Percentiles rank a stretch among this genome's conserved stretches.
These are phyloP conservation scores for Enteromius treurensis DNA, from an alignment of 2,797 vertebrate genomes.

Conservation along the genomic window DNA sequence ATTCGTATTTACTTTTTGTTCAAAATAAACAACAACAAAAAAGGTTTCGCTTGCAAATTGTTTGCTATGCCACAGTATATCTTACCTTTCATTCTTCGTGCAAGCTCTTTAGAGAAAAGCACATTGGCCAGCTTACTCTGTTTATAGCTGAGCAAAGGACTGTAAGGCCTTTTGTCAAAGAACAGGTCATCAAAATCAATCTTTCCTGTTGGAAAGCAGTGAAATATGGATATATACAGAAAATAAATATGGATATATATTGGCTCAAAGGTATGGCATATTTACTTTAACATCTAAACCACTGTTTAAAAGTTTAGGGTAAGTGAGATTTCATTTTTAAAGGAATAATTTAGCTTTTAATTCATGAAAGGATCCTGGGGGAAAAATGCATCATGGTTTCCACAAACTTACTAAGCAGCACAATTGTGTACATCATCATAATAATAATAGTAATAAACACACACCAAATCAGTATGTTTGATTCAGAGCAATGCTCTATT, in stretches of 20 bases:
- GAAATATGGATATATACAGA: background rate
- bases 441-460: background rate
- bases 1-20: background rate
- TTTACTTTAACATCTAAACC: background rate
- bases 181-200: conserved; percentile 76
- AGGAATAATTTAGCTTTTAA: background rate
- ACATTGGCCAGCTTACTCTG: conserved; percentile 81
- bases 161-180: conserved; percentile 70
- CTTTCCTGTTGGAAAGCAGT: conserved; percentile 65
- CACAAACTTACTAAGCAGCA: background rate
- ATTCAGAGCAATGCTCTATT: background rate
- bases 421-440: background rate
- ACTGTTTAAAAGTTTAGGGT: background rate
- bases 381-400: background rate
- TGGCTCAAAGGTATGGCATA: too few relatives aligned
- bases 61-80: background rate
- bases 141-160: conserved; percentile 71
- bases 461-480: background rate
- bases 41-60: background rate
- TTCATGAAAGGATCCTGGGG: background rate
- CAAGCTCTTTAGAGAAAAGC: conserved; percentile 76
- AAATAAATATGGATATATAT: too few relatives aligned
- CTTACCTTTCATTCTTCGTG: conserved; percentile 67
- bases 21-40: background rate
- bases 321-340: background rate